Base-by-base conservation (phyloP, 2,113 vertebrate species). In the Pycnonotus jocosus region DNA sequence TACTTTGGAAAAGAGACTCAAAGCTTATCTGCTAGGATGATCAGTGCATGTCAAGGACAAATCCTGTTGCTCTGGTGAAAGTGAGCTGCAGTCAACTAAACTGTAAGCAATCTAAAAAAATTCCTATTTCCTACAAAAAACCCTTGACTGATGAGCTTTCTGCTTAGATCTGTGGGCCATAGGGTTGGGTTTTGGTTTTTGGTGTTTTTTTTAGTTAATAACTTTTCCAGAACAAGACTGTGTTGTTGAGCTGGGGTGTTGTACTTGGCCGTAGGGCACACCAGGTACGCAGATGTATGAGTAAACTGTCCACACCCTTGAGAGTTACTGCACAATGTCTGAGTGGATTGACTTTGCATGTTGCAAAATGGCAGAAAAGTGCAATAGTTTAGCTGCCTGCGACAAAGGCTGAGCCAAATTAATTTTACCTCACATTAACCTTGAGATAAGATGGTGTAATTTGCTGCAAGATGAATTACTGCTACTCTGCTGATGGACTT, bases 351-450 rank as follows among this genome's bases (percentile, higher is more conserved):
- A 88, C 14, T 61, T 51, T 51, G 45, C 30, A 19, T 64, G 33
- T 71, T 72, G 57, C 66, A 79, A 56, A 93, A 60, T 4, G 45
- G 44, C 31, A 30, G 48, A 70, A 27, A 51, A 87, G 40, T 15
- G 27, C 24, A 3, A 38, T 56, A 31, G 44, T 72, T 91, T 48
- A 81, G 70, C 40, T 81, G 57, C 48, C 44, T 0, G 0, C 79
- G 61, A 76, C 88, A 91, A 47, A 79, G 35, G 22, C 81, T 87
- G 78, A 78, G 65, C 25, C 62, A 90, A 62, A 84, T 60, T 40
- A 28, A 10, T 94, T 94, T 95, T 88, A 90, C 81, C 57, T 94
- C 48, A 17, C 28, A 12, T 76, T 93, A 91, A 89, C 78, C 92
- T 95, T 94, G 86, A 90, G 92, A 35, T 79, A 94, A 91, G 42